Conservation (phyloP, 2,888 invertebrate genomes). For the Yponomeuta cagnagella region DNA sequence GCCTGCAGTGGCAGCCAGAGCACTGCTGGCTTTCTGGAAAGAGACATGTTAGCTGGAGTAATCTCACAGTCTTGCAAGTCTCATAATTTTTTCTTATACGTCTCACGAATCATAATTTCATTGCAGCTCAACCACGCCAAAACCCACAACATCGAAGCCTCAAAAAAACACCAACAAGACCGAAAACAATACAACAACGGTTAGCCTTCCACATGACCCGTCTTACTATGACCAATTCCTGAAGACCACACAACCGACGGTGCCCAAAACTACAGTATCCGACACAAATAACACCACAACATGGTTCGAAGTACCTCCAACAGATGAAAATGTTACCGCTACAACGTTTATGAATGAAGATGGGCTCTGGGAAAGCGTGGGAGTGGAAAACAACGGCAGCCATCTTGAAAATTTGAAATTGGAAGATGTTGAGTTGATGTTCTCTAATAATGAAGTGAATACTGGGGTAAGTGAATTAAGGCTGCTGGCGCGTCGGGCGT, state of each 20-base stretch:
- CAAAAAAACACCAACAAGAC: constrained; percentile 23
- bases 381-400: constrained; percentile 37
- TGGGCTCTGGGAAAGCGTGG: constrained; percentile 61
- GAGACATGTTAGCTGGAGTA: too few relatives aligned
- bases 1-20: too few relatives aligned
- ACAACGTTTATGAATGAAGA: constrained; percentile 47
- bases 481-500: too few relatives aligned
- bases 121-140: constrained; percentile 32
- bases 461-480: constrained; percentile 38
- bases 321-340: constrained; percentile 39
- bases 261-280: constrained; percentile 33
- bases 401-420: constrained; percentile 51
- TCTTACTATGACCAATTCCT: constrained; percentile 68
- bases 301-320: constrained; percentile 59
- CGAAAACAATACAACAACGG: constrained; percentile 36
- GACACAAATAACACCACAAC: constrained; percentile 51
- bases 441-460: constrained; percentile 38
- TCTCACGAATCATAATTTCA: constrained; percentile 9
- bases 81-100: too few relatives aligned
- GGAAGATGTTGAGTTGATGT: constrained; percentile 69
- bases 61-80: too few relatives aligned
- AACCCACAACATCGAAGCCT: constrained; percentile 28
- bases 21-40: too few relatives aligned
- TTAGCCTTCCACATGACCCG: constrained; percentile 45
- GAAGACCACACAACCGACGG: constrained; percentile 45